Evolutionary conservation across 2,797 vertebrate species (phyloP), one percentile per base, ranked within the genome.

Genomic region (Cynodonichthys magdalenae): DNA sequence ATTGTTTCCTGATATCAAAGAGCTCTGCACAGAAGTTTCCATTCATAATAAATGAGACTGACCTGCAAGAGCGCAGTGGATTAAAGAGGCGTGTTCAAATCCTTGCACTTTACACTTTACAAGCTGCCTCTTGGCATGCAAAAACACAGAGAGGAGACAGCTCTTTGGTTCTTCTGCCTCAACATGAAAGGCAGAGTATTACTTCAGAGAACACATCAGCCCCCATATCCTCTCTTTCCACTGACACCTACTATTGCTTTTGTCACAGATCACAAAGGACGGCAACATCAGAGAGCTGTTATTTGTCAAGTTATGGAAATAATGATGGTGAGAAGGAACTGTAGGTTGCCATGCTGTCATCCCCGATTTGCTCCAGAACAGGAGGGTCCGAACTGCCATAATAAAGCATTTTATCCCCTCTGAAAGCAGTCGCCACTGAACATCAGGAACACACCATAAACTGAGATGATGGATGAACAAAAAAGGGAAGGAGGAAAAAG

Each of bases 1-100:
- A 87, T 79, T 78, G 80, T 87, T 89, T 90, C 86, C 85, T 39
- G 60, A 88, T 85, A 88, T 86, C 76, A 83, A 83, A 87, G 75
- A 63, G 63, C 79, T 71, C 65, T 81, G 73, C 61, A 20, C 52
- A 65, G 72, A 83, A 68, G 77, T 77, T 71, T 56, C 31, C 75
- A 84, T 90, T 81, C 66, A 87, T 88, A 70, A 87, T 90, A 69
- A 87, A 90, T 87, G 75, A 87, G 73, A 53, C 71, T 79, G 81
- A 84, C 83, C 79, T 69, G 71, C 74, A 54, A 69, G 67, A 79
- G 86, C 65, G 57, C 70, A 59, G 71, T 51, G 75, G 75, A 88
- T 86, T 83, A 86, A 56, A 77, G 59, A 60, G 68, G 69, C 53
- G 47, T 18, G 55, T 70, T 80, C 65, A 79, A 79, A 70, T 54